Evolutionary conservation across 2,888 invertebrate species (phyloP).

Genomic region (Hedya salicella): DNA sequence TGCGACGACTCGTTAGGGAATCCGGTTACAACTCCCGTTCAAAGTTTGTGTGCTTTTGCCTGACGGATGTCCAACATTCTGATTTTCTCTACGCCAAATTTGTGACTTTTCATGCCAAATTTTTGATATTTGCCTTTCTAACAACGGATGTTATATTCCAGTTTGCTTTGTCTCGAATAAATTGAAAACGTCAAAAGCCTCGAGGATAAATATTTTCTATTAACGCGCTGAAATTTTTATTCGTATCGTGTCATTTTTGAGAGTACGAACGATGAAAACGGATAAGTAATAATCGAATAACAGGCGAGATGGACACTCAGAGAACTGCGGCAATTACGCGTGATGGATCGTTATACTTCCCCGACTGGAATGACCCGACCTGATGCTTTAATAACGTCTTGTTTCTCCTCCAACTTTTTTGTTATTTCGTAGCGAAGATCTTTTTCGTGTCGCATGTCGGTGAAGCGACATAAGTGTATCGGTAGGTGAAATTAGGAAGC

Average conservation of each 20-base stretch:
- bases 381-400: conserved; percentile 72
- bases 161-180: conserved; percentile 27
- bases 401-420: conserved; percentile 69
- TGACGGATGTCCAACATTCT: conserved; percentile 69
- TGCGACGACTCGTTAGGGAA: conserved; percentile 75
- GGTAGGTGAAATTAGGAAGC: conserved; percentile 14
- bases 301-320: conserved; percentile 63
- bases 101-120: conserved; percentile 45
- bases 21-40: conserved; percentile 71
- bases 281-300: conserved; percentile 70
- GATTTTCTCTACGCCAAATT: conserved; percentile 58
- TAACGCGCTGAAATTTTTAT: conserved; percentile 4
- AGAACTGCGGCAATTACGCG: conserved; percentile 73
- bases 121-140: conserved; percentile 42
- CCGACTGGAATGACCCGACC: conserved; percentile 64
- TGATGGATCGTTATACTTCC: conserved; percentile 77
- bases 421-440: conserved; percentile 52
- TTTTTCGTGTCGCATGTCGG: neutral
- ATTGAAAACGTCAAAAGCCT: conserved; percentile 21
- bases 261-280: conserved; percentile 49
- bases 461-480: conserved; percentile 5
- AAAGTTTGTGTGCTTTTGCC: conserved; percentile 73
- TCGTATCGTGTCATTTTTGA: conserved; percentile 30
- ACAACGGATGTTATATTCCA: conserved; percentile 29
- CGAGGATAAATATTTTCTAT: conserved; percentile 7